A percentile compares a stretch with the other conserved stretches of the same genome.
These are phyloP conservation scores for Hylaeus anthracinus DNA, from an alignment of 1,140 invertebrate genomes.

Conservation along the genomic window DNA sequence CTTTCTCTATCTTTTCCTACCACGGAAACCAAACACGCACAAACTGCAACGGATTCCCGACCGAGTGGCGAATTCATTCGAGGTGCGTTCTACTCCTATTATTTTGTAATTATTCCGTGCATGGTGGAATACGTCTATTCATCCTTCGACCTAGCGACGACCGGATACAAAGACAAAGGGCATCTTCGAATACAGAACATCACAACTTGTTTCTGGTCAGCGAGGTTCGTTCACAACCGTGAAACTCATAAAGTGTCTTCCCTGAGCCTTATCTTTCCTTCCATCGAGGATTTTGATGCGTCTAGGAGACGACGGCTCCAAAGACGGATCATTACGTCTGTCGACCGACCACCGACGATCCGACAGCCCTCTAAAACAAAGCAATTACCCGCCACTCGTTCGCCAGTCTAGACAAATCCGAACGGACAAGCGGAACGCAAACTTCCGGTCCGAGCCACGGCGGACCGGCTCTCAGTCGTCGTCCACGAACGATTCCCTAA, in stretches of 20 bases:
- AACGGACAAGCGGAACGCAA: conserved; percentile 30
- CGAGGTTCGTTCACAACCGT: too few relatives aligned
- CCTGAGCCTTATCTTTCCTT: conserved; percentile 26
- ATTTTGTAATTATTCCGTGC: conserved; percentile 20
- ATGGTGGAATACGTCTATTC: too few relatives aligned
- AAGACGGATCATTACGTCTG: conserved; percentile 10
- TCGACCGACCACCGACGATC: conserved; percentile 19
- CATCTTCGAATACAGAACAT: too few relatives aligned
- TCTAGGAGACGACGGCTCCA: not conserved
- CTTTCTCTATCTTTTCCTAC: conserved; percentile 12
- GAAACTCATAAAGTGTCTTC: not conserved
- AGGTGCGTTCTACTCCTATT: conserved; percentile 46
- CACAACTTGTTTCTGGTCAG: too few relatives aligned
- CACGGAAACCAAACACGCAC: conserved; percentile 9
- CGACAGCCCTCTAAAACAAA: conserved; percentile 37
- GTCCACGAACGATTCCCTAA: conserved; percentile 68
- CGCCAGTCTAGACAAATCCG: conserved; percentile 48
- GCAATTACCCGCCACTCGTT: conserved; percentile 51
- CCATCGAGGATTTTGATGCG: conserved; percentile 32
- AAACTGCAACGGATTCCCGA: not conserved
- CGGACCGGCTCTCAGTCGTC: not conserved
- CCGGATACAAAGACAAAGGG: too few relatives aligned
- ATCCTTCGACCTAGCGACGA: too few relatives aligned
- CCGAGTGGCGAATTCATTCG: conserved; percentile 60
- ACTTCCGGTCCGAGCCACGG: conserved; percentile 35